These are phyloP conservation scores for Bombus breviceps DNA, from an alignment of 1,140 invertebrate species.

Conservation along the genomic window DNA sequence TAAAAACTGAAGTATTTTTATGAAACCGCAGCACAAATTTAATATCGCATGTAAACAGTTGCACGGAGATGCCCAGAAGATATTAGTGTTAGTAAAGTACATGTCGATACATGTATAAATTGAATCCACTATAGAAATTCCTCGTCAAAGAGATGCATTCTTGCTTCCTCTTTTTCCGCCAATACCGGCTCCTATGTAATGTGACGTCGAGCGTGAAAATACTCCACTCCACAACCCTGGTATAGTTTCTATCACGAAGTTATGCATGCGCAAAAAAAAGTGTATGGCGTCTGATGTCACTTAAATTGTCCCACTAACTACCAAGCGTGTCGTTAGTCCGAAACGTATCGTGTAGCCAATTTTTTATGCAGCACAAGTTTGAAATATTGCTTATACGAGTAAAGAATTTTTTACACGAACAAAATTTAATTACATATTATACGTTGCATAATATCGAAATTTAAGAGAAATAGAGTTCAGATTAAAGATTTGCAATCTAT, in stretches of 20 bases:
- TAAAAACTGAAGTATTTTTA: constrained; percentile 48
- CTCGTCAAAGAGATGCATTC: constrained; percentile 71
- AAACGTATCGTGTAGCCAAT: neutral
- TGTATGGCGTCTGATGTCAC: neutral
- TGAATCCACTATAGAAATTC: constrained; percentile 63
- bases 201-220: constrained; percentile 69
- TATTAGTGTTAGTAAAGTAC: constrained; percentile 31
- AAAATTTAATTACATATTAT: neutral
- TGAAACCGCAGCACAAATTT: constrained; percentile 44
- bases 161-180: constrained; percentile 61
- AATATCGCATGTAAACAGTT: constrained; percentile 40
- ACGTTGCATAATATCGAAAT: neutral
- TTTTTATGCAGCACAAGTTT: neutral
- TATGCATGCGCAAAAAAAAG: constrained; percentile 42
- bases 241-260: constrained; percentile 41
- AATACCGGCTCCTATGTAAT: constrained; percentile 42
- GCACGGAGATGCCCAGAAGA: neutral
- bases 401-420: neutral
- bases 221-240: constrained; percentile 33
- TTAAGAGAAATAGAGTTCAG: neutral
- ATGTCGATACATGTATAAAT: constrained; percentile 45
- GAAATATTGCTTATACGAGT: neutral
- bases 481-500: neutral
- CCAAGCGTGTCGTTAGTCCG: neutral
- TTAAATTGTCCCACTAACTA: constrained; percentile 8